Base-by-base conservation (phyloP, 2,797 vertebrate genomes). In the Phalloptychus januarius region DNA sequence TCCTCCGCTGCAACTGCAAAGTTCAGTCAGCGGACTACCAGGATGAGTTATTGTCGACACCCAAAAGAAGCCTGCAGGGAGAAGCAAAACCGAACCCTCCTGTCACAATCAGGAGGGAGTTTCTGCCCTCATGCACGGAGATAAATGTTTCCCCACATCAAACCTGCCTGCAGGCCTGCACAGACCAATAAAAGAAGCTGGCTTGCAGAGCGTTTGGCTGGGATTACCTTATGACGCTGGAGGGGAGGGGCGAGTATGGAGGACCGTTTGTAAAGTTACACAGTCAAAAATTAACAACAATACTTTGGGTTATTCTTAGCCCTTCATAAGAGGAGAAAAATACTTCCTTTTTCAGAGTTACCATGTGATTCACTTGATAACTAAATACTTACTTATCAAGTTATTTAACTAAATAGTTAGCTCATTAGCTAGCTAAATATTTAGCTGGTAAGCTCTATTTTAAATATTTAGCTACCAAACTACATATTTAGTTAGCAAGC, bases 51-150 rank as follows among this genome's bases (percentile, higher is more conserved):
- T 77, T 71, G 78, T 74, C 80, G 18, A 16, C 86, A 81, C 73
- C 78, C 74, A 80, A 61, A 80, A 65, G 42, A 74, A 75, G 38
- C 71, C 78, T 80, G 85, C 71, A 76, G 13, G 46, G 28, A 77
- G 65, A 23, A 38, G 18, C 61, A 31, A 31, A 76, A 50, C 54
- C 65, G 71, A 79, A 87, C 86, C 87, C 90, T 85, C 77, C 76
- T 71, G 77, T 48, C 77, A 25, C 36, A 56, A 13, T 23, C 15
- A 4, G 16, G 61, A 25, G 50, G 33, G 78, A 63, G 71, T 54
- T 45, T 73, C 45, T 67, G 65, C 78, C 15, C 81, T 69, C 70
- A 77, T 3, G 69, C 12, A 36, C 71, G 2, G 10, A 56, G n/a
- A 65, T 33, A 8, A 70, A 77, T 74, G 52, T 71, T 65, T 2